phyloP scores from a whole-genome alignment of 2,113 vertebrate genomes.

The Ceyx cyanopectus region DNA sequence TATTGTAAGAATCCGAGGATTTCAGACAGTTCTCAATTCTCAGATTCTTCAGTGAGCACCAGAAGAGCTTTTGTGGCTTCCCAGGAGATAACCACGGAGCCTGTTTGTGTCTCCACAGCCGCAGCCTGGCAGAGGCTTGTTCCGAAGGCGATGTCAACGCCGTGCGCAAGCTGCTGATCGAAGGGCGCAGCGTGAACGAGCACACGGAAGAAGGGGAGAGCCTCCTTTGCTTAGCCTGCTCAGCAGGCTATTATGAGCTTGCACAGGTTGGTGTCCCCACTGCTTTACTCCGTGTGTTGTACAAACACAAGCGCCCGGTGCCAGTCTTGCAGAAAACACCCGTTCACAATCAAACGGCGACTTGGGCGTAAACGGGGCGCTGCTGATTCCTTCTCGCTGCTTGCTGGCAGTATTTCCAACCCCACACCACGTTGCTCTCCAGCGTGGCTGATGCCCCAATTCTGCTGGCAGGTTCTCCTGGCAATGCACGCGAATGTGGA shows the following conservation, averaged over 20 bases:
- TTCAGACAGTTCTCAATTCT: neutral
- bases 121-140: conserved; percentile 99
- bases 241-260: conserved; percentile 98
- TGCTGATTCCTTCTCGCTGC: neutral
- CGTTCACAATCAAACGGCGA: neutral
- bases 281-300: neutral
- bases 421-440: rapidly evolving
- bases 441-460: neutral
- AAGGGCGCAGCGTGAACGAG: conserved; percentile 98
- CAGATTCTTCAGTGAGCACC: neutral
- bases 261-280: conserved; percentile 87
- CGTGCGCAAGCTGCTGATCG: conserved; percentile 95
- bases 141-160: conserved; percentile 98
- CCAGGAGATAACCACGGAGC: neutral
- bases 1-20: neutral
- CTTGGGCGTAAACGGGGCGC: rapidly evolving
- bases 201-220: conserved; percentile 99
- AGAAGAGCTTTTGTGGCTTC: neutral
- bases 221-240: conserved; percentile 97
- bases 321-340: neutral
- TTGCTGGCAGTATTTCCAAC: neutral
- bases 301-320: neutral
- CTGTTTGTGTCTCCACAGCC: conserved; percentile 67
- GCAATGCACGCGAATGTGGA: conserved; percentile 99
- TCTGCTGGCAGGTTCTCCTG: conserved; percentile 87